These are phyloP conservation scores for Spatulosminthurus flaviceps DNA, from an alignment of 2,888 invertebrate species.

Conservation along the genomic window DNA sequence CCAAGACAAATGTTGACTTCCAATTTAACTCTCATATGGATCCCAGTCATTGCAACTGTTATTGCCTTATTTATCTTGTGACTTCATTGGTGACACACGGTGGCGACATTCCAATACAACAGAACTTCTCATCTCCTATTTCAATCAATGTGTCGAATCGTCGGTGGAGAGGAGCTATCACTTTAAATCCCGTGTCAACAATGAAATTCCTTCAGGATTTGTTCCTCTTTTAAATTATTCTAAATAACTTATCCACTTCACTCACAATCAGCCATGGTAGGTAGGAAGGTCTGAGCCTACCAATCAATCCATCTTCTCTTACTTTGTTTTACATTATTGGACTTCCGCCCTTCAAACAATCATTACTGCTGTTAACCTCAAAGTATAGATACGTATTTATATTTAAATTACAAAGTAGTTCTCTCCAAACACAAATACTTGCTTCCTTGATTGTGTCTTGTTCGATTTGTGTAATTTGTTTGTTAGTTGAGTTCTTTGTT, in stretches of 20 bases:
- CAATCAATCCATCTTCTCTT: no score
- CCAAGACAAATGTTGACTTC: conserved; percentile 27
- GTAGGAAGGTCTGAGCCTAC: no score
- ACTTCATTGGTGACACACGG: conserved; percentile 13
- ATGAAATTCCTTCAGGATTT: conserved; percentile 3
- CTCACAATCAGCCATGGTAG: no score
- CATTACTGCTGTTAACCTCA: no score
- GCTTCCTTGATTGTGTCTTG: no score
- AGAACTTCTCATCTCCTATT: conserved; percentile 21
- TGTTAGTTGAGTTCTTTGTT: no score
- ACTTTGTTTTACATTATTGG: no score
- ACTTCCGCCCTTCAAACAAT: no score
- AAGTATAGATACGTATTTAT: no score
- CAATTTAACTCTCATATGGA: conserved; percentile 14
- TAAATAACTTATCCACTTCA: background rate
- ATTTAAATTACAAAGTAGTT: no score
- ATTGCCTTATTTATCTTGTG: conserved; percentile 37
- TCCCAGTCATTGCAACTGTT: conserved; percentile 15
- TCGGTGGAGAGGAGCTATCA: background rate
- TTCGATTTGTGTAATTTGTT: no score
- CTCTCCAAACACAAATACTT: no score
- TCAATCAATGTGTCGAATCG: conserved; percentile 19
- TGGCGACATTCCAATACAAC: conserved; percentile 1
- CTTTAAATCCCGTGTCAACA: background rate
- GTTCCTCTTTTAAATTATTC: background rate